Conservation (phyloP, 2,113 vertebrate genomes). For the Todiramphus chloris region DNA sequence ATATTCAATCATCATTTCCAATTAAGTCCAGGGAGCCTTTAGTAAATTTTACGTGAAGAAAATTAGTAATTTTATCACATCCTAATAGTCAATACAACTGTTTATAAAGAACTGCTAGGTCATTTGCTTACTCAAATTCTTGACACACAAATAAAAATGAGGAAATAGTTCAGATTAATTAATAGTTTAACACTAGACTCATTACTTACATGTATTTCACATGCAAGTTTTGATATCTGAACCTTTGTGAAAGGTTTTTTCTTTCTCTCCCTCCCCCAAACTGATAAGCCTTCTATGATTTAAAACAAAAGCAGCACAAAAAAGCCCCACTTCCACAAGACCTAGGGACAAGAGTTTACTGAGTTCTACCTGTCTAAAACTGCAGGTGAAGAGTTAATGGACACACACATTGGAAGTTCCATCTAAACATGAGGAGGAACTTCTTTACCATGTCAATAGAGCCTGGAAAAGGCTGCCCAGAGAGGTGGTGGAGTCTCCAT, state of each 20-base stretch:
- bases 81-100: neutral
- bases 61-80: neutral
- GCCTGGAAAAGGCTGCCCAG: too few species aligned
- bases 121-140: neutral
- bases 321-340: neutral
- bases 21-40: neutral
- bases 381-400: conserved; percentile 28
- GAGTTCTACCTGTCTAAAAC: conserved; percentile 54
- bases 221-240: neutral
- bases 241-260: neutral
- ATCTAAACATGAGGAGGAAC: too few species aligned
- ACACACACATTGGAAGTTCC: too few species aligned
- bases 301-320: neutral
- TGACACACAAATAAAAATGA: neutral
- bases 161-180: neutral
- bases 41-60: neutral
- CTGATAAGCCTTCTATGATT: neutral
- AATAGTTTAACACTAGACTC: neutral
- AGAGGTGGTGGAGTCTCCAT: too few species aligned
- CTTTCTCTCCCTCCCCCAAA: neutral
- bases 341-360: conserved; percentile 61
- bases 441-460: too few species aligned
- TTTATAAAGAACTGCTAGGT: neutral
- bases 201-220: neutral
- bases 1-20: neutral